Conservation (phyloP, 1,140 invertebrate species). For the silkworm (Bombyx mori) region DNA sequence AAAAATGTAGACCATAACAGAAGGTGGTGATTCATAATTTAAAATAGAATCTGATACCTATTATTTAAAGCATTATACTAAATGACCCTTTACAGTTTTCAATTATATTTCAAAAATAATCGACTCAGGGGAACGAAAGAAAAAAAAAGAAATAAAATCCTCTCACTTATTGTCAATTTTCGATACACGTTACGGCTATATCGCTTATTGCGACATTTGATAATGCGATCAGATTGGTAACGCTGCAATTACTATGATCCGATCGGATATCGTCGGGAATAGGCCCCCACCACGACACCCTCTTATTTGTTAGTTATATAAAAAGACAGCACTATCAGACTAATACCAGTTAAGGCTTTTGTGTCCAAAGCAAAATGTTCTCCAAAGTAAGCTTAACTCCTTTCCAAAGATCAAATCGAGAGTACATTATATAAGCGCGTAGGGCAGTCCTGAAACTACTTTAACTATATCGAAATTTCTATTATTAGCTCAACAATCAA, state of each 20-base stretch:
- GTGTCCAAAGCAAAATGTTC: slow-evolving; percentile 32
- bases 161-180: slow-evolving; percentile 49
- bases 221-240: slow-evolving; percentile 64
- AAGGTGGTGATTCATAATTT: too few species aligned
- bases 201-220: slow-evolving; percentile 51
- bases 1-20: too few species aligned
- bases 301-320: slow-evolving; percentile 68
- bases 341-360: slow-evolving; percentile 56
- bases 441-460: too few species aligned
- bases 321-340: slow-evolving; percentile 57
- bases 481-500: too few species aligned
- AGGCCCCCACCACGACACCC: slow-evolving; percentile 42
- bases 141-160: slow-evolving; percentile 29
- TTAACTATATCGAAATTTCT: too few species aligned
- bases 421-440: too few species aligned
- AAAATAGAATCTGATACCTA: too few species aligned
- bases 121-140: slow-evolving; percentile 5
- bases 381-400: slow-evolving; percentile 27
- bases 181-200: slow-evolving; percentile 50
- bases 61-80: too few species aligned
- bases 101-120: too few species aligned
- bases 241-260: slow-evolving; percentile 59
- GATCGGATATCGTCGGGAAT: slow-evolving; percentile 64
- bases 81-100: too few species aligned
- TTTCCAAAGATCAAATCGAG: slow-evolving; percentile 11